phyloP scores from a whole-genome alignment of 2,888 invertebrate species.

The Spisula subtruncata region DNA sequence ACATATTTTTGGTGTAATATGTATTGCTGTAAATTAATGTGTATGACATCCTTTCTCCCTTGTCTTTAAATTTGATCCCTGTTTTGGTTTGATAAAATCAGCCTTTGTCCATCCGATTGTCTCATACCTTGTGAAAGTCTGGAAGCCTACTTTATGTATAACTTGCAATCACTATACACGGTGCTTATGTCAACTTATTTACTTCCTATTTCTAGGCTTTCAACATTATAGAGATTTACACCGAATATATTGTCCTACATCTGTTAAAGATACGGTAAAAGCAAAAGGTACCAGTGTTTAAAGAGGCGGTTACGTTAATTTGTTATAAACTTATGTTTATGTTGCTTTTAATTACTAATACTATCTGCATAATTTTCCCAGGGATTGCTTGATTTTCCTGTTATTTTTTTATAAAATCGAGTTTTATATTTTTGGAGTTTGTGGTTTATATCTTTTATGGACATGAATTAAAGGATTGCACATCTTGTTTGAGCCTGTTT shows the following conservation, averaged over 20 bases:
- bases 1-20: too few relatives aligned
- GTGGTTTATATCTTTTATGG: background rate
- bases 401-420: background rate
- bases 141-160: too few relatives aligned
- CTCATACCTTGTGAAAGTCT: too few relatives aligned
- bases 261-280: conserved; percentile 58
- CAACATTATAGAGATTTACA: conserved; percentile 58
- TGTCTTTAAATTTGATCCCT: too few relatives aligned
- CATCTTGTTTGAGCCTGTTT: too few relatives aligned
- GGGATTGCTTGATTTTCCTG: background rate
- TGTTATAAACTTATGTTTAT: background rate
- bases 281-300: conserved; percentile 48
- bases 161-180: too few relatives aligned
- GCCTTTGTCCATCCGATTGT: too few relatives aligned
- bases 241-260: conserved; percentile 54
- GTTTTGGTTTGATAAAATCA: too few relatives aligned
- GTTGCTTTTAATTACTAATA: background rate
- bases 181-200: background rate
- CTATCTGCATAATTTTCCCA: background rate
- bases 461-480: background rate
- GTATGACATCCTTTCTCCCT: too few relatives aligned
- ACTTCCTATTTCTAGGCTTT: conserved; percentile 53
- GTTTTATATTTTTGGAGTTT: background rate
- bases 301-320: background rate
- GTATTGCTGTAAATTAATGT: too few relatives aligned